phyloP scores from a whole-genome alignment of 2,888 invertebrate species.

The Taenaris catops region DNA sequence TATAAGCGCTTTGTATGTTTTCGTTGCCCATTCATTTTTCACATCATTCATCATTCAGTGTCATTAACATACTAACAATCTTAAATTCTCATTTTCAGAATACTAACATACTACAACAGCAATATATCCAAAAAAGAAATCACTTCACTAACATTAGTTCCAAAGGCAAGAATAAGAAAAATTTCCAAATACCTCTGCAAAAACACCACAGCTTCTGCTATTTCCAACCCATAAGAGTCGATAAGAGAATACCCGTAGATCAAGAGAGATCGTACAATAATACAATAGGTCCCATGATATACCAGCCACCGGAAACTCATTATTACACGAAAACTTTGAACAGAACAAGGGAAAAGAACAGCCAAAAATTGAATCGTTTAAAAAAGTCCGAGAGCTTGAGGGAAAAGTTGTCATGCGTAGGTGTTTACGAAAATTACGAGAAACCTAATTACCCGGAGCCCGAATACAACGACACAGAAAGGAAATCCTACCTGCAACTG shows the following conservation, averaged over 20 bases:
- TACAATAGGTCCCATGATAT: constrained; percentile 68
- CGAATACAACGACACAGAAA: constrained; percentile 63
- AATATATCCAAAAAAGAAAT: constrained; percentile 77
- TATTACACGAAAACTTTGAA: constrained; percentile 73
- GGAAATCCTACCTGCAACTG: constrained; percentile 65
- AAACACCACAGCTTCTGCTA: constrained; percentile 84
- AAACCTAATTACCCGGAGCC: constrained; percentile 70
- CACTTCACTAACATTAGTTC: constrained; percentile 74
- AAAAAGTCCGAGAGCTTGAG: constrained; percentile 74
- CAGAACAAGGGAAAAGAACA: constrained; percentile 66
- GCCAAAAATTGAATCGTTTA: constrained; percentile 63
- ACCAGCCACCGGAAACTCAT: constrained; percentile 60
- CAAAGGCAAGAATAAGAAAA: constrained; percentile 79
- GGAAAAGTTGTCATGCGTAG: constrained; percentile 73
- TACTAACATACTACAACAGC: constrained; percentile 79
- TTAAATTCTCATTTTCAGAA: constrained; percentile 76
- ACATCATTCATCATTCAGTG: constrained; percentile 31
- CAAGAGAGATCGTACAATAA: constrained; percentile 67
- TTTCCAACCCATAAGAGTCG: constrained; percentile 82
- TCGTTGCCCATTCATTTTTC: constrained; percentile 31
- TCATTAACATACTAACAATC: constrained; percentile 53
- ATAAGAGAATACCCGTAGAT: constrained; percentile 74
- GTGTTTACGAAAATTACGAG: constrained; percentile 69
- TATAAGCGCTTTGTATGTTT: constrained; percentile 53
- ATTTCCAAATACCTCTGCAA: constrained; percentile 82